These are phyloP conservation scores for Rhopalosiphum nymphaeae DNA, from an alignment of 2,888 invertebrate species.

Conservation along the genomic window DNA sequence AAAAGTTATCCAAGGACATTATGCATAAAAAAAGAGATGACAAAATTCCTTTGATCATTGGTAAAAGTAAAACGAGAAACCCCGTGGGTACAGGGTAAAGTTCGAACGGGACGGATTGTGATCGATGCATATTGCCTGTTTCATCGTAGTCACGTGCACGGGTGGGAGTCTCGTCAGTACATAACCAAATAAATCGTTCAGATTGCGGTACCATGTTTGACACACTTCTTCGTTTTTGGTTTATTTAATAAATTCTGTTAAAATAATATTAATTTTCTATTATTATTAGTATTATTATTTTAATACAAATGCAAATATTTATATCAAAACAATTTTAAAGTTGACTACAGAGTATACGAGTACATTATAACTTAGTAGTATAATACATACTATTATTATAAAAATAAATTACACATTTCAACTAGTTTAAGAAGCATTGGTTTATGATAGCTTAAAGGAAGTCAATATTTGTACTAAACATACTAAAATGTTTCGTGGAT, in stretches of 20 bases:
- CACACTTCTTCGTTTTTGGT: background rate
- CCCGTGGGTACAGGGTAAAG: conserved; percentile 28
- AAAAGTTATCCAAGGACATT: background rate
- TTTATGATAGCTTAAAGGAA: background rate
- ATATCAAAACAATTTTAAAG: background rate
- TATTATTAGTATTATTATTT: background rate
- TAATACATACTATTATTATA: too few species aligned
- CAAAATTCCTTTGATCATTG: conserved; percentile 37
- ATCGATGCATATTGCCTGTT: conserved; percentile 39
- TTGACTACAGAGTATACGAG: too few species aligned
- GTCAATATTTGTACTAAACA: background rate
- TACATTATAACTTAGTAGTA: too few species aligned
- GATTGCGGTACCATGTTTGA: background rate
- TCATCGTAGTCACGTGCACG: background rate
- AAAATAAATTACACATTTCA: too few species aligned
- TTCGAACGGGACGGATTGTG: background rate
- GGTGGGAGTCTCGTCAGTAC: background rate
- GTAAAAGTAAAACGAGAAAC: conserved; percentile 35
- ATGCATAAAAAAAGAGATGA: background rate
- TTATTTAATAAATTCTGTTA: background rate
- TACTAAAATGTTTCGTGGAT: background rate
- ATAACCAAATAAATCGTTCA: background rate
- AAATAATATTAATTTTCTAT: background rate
- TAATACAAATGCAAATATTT: background rate
- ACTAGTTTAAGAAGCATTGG: too few species aligned